Evolutionary conservation across 2,113 vertebrate genomes (phyloP), one percentile per base, ranked within the genome.

Genomic region (Chrysochloris asiatica): DNA sequence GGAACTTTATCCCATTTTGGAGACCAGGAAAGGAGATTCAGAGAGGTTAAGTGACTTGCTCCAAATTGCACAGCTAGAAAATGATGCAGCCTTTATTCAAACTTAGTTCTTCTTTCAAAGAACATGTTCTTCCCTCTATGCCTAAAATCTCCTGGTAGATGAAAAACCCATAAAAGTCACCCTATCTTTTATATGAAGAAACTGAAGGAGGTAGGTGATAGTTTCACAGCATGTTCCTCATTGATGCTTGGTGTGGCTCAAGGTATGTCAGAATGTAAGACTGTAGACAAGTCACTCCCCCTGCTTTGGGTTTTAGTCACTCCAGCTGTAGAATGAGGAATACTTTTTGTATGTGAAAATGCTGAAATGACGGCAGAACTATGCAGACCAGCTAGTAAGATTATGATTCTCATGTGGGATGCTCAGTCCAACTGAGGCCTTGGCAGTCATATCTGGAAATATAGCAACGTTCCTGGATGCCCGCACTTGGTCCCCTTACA

Each of bases 91-190:
- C 43, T 75, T 75, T 75, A 33, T 47, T 33, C 43, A 75, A 75
- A 73, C 63, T 65, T 43, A 73, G 41, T 45, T 75, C 72, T 93
- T 82, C 87, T 82, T 86, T 21, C 52, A 79, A 86, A 83, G 65
- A 83, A 50, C 83, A 56, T 24, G 13, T 56, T 50, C 26, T 90
- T 81, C 6, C 21, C 22, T 83, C 84, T 81, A 33, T 77, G 71
- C 56, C 56, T 36, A 50, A 30, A 72, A 77, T 56, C 5, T 76
- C 38, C 43, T 26, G 22, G 22, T 4, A 61, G n/a, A 47, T 38
- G 24, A 22, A 50, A 78, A 54, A 56, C 36, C 77, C 45, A n/a
- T 36, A 67, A 86, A 76, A 76, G 8, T 10, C 21, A 90, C 36
- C 6, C 26, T 2, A 2, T 38, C 59, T 84, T 38, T 43, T 3